A percentile compares a stretch with the other conserved stretches of the same genome.
Conservation (phyloP, 2,113 vertebrate species). For the Centropristis striata region DNA sequence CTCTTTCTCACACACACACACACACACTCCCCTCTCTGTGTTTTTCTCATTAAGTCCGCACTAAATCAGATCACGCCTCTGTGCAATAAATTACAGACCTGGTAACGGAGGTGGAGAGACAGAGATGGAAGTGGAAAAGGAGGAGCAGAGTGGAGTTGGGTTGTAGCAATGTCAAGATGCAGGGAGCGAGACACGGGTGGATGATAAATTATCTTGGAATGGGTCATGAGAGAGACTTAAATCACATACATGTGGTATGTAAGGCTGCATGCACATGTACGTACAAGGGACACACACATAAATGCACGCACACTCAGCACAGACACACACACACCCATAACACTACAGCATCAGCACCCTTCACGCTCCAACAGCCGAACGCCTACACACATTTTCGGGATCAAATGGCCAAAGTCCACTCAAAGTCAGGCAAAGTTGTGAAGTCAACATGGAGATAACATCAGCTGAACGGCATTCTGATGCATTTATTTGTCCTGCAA, state of each 20-base stretch:
- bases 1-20: neutral
- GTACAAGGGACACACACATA: constrained; percentile 23
- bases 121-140: constrained; percentile 42
- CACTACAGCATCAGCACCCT: constrained; percentile 39
- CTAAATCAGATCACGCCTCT: constrained; percentile 75
- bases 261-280: constrained; percentile 25
- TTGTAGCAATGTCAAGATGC: constrained; percentile 45
- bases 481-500: neutral
- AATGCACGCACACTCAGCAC: neutral
- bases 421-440: constrained; percentile 38
- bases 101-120: constrained; percentile 51
- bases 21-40: constrained; percentile 34
- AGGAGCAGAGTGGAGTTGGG: constrained; percentile 41
- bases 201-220: constrained; percentile 55
- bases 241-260: constrained; percentile 37
- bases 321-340: neutral
- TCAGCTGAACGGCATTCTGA: constrained; percentile 21
- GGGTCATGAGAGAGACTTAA: constrained; percentile 53
- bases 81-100: constrained; percentile 71
- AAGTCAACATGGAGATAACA: constrained; percentile 13
- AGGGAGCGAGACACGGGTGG: constrained; percentile 21
- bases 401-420: constrained; percentile 20
- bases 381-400: constrained; percentile 16
- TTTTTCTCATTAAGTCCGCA: constrained; percentile 69
- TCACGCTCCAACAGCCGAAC: constrained; percentile 14